Conservation (phyloP, 2,113 vertebrate genomes). For the Gallinago jamesoni region DNA sequence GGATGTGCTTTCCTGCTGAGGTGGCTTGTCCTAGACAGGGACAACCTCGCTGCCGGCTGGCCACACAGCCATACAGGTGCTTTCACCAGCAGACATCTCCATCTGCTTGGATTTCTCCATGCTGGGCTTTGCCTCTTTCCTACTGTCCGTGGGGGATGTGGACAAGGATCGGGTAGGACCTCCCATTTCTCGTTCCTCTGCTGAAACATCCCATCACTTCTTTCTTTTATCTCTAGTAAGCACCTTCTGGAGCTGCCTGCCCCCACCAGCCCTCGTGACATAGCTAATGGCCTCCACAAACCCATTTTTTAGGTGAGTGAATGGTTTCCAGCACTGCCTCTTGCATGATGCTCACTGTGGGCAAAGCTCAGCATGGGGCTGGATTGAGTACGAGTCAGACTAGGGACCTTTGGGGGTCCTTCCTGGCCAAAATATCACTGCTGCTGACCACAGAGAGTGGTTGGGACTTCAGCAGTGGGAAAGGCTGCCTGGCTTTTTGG, state of each 20-base stretch:
- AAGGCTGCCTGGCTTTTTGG: neutral
- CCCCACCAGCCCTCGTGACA: neutral
- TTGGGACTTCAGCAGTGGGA: neutral
- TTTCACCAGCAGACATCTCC: neutral
- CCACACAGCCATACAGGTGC: neutral
- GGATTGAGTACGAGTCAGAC: rapidly evolving
- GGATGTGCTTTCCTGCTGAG: neutral
- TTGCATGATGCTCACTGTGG: neutral
- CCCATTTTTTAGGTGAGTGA: neutral
- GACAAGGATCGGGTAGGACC: neutral
- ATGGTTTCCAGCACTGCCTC: neutral
- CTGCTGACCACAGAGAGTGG: neutral
- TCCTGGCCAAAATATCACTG: neutral
- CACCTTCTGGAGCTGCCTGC: neutral
- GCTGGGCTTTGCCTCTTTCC: rapidly evolving
- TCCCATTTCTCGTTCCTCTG: rapidly evolving
- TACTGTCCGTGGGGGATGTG: rapidly evolving
- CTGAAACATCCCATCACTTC: neutral
- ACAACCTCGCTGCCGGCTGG: neutral
- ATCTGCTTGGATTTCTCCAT: neutral
- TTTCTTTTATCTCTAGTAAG: neutral
- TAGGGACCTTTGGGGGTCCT: neutral
- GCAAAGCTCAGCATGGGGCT: rapidly evolving
- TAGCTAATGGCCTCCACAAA: neutral
- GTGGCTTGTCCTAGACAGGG: rapidly evolving